Base-by-base conservation (phyloP, 2,888 invertebrate species). In the Heteropelma amictum region DNA sequence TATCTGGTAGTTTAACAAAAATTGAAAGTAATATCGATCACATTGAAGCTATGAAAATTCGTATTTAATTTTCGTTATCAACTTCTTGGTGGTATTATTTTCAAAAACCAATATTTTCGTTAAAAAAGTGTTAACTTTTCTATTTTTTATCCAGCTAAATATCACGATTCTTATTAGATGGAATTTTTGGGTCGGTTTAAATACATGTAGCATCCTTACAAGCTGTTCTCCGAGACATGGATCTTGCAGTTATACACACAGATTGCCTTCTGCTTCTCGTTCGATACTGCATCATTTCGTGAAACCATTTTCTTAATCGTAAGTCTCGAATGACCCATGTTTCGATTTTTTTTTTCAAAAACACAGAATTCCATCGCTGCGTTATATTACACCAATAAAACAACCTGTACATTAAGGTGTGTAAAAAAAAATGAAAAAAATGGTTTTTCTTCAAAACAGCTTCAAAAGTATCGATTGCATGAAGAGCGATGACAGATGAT, bases 261-360 rank as follows among this genome's bases (percentile, higher is more conserved):
- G 56, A 12, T 45, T 65, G 49, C 56, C 51, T 67, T 70, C 26
- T 54, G 68, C 60, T 76, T 65, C 60, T 45, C 65, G 60, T 51
- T 14, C 54, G 26, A 45, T 40, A 30, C 56, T 26, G 21, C 33
- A 17, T 26, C 40, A 21, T 28, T 26, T 26, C 28, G 5, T 42
- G 7, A 47, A 26, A 28, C 12, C 8, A 67, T 61, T n/a, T 33
- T 63, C 40, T 19, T 49, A n/a, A n/a, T n/a, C n/a, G n/a, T n/a
- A n/a, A 54, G 7, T 8, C 53, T 75, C 23, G 67, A 58, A n/a
- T n/a, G n/a, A n/a, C n/a, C n/a, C n/a, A n/a, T n/a, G n/a, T n/a
- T n/a, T n/a, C n/a, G n/a, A n/a, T n/a, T n/a, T n/a, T n/a, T n/a
- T n/a, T n/a, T n/a, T n/a, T n/a, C n/a, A n/a, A n/a, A n/a, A n/a